Conservation (phyloP, 2,888 invertebrate genomes). For the Caenorhabditis doughertyi region DNA sequence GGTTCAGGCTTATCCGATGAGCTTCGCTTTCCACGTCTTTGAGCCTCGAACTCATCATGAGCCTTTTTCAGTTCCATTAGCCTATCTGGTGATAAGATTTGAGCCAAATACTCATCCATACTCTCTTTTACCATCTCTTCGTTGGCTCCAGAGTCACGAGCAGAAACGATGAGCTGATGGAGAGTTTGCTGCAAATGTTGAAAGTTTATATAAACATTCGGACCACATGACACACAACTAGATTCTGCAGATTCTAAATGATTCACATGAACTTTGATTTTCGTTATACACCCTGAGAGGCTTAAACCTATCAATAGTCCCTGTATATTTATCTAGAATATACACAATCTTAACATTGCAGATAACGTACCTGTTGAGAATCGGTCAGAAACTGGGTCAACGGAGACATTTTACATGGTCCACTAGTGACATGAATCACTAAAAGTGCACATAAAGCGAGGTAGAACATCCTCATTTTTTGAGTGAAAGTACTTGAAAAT, state of each 20-base stretch:
- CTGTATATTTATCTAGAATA: neutral
- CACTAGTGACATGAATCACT: neutral
- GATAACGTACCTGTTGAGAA: slow-evolving; percentile 50
- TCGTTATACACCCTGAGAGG: no score
- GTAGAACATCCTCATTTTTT: slow-evolving; percentile 10
- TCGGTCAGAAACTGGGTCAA: slow-evolving; percentile 52
- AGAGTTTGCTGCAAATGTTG: slow-evolving; percentile 47
- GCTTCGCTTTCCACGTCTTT: slow-evolving; percentile 43
- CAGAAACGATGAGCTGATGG: slow-evolving; percentile 53
- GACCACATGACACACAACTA: no score
- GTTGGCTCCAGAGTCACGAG: slow-evolving; percentile 53
- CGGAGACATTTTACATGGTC: slow-evolving; percentile 65
- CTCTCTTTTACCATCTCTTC: slow-evolving; percentile 61
- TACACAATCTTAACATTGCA: neutral
- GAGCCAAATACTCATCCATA: slow-evolving; percentile 63
- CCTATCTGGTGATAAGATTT: slow-evolving; percentile 48
- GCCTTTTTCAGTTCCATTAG: slow-evolving; percentile 47
- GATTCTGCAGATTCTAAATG: no score
- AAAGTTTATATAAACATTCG: no score
- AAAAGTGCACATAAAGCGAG: slow-evolving; percentile 15
- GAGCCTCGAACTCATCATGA: slow-evolving; percentile 59
- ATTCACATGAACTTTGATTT: no score
- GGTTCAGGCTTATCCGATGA: slow-evolving; percentile 50
- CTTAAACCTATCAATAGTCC: no score
- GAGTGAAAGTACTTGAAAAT: slow-evolving; percentile 21